Percentiles rank a stretch among this genome's conserved stretches.
These are phyloP conservation scores for Meghimatium bilineatum DNA, from an alignment of 2,888 invertebrate genomes.

Conservation along the genomic window DNA sequence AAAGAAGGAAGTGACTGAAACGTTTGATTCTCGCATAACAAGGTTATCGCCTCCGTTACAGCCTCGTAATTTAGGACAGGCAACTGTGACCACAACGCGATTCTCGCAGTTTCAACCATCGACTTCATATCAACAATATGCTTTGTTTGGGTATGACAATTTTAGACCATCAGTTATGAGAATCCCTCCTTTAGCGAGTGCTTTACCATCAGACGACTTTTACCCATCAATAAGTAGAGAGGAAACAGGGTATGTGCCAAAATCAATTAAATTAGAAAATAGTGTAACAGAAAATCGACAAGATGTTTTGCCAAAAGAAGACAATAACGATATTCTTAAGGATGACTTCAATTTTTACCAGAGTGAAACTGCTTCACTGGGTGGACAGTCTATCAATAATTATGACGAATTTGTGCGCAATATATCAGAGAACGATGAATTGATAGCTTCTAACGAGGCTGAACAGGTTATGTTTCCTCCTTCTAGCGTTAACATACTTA, in stretches of 20 bases:
- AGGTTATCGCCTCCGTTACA: neutral
- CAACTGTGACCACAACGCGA: neutral
- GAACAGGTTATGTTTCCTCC: too few species aligned
- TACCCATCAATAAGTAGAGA: neutral
- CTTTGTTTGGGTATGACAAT: neutral
- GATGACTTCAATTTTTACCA: neutral
- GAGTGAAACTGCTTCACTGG: neutral
- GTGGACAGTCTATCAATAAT: neutral
- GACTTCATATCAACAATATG: neutral
- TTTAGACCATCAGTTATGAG: neutral
- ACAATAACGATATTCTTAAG: neutral
- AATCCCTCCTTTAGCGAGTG: neutral
- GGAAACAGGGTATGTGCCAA: neutral
- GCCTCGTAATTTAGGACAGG: neutral
- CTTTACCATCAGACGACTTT: neutral
- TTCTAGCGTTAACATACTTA: neutral
- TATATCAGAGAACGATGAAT: neutral
- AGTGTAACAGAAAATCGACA: neutral
- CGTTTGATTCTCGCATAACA: neutral
- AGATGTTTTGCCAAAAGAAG: too few species aligned
- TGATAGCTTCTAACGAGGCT: neutral
- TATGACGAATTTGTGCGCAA: constrained; percentile 6
- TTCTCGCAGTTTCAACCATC: neutral
- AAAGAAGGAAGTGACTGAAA: neutral
- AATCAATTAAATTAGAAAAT: too few species aligned